These are phyloP conservation scores for Leptinotarsa defecta DNA, from an alignment of 1,140 invertebrate species.

Conservation along the genomic window DNA sequence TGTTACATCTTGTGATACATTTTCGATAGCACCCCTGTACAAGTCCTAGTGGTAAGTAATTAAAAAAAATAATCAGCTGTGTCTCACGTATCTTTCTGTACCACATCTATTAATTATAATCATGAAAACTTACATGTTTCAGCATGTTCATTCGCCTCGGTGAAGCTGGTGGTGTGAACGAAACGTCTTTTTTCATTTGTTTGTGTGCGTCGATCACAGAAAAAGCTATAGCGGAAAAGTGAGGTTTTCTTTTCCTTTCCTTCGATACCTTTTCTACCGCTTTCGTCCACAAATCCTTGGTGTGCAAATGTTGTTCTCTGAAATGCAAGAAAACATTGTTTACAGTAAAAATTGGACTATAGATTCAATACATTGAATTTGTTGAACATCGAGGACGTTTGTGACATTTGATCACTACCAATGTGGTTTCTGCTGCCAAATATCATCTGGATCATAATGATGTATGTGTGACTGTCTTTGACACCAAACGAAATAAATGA, in stretches of 20 bases:
- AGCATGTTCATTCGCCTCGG: conserved; percentile 23
- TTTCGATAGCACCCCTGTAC: no score
- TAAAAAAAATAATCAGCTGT: no score
- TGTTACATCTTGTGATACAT: no score
- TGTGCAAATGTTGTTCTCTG: conserved; percentile 7
- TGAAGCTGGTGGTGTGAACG: conserved; percentile 34
- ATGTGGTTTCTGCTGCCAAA: no score
- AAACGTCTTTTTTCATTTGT: conserved; percentile 33
- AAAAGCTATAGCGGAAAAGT: conserved; percentile 43
- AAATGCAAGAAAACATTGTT: background rate
- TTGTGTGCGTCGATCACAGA: conserved; percentile 38
- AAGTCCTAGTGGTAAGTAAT: no score
- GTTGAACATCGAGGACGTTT: background rate
- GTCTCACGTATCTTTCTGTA: no score
- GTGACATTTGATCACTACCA: background rate
- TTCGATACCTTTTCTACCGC: conserved; percentile 45
- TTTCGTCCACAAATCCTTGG: conserved; percentile 47
- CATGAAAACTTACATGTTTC: conserved; percentile 36
- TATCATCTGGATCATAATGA: no score
- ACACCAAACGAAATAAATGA: background rate
- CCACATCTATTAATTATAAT: no score
- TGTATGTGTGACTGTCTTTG: background rate
- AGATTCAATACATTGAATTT: background rate
- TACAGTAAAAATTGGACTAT: background rate
- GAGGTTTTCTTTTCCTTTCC: conserved; percentile 38